These are phyloP conservation scores for Australoheros scitulus DNA, from an alignment of 2,113 vertebrate species.

Conservation along the genomic window DNA sequence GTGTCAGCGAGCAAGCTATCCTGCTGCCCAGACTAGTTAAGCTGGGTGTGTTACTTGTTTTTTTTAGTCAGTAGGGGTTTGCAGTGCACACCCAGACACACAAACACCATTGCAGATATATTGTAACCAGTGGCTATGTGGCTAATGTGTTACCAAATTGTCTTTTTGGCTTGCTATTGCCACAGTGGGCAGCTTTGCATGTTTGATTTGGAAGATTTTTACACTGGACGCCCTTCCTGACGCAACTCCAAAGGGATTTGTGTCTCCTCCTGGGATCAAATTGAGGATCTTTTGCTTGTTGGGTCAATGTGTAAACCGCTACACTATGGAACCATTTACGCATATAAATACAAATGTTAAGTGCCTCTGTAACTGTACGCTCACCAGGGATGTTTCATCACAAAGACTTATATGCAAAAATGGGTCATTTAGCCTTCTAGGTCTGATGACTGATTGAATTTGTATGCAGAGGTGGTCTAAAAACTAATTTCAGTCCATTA, in stretches of 20 bases:
- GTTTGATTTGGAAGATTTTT: neutral
- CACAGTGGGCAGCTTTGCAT: neutral
- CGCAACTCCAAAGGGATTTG: neutral
- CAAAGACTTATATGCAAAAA: neutral
- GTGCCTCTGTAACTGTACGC: neutral
- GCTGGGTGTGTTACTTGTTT: neutral
- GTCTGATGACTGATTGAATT: neutral
- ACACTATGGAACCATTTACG: neutral
- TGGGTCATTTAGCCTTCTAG: neutral
- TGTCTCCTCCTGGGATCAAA: neutral
- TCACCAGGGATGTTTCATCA: neutral
- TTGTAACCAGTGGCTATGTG: too few relatives aligned
- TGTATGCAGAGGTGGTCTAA: neutral
- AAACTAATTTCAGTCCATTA: constrained; percentile 12
- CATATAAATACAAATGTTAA: neutral
- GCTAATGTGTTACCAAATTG: neutral
- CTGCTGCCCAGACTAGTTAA: neutral
- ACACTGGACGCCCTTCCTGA: neutral
- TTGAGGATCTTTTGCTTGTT: neutral
- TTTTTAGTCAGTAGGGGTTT: neutral
- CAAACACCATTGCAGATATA: neutral
- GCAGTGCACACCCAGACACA: neutral
- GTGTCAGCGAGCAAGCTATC: neutral
- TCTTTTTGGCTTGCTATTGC: neutral
- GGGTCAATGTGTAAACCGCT: neutral